These are phyloP conservation scores for Cyphomyrus discorhynchus DNA, from an alignment of 2,113 vertebrate species.

Conservation along the genomic window DNA sequence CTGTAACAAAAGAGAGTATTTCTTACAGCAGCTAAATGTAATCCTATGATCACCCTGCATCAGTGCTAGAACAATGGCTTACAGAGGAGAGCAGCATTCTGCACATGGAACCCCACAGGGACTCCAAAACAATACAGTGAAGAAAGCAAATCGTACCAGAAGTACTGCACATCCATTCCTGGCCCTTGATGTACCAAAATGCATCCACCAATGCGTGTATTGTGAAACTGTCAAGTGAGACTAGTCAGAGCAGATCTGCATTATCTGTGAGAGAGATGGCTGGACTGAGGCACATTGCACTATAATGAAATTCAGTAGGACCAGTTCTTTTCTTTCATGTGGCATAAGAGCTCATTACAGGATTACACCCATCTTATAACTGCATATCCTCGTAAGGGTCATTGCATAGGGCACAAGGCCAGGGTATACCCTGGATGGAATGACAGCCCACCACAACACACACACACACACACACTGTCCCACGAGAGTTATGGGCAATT, in stretches of 20 bases:
- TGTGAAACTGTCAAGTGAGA: neutral
- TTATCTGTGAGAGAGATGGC: neutral
- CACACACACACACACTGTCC: neutral
- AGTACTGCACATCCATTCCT: neutral
- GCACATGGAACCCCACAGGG: neutral
- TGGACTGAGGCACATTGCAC: neutral
- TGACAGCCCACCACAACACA: neutral
- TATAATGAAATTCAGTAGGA: neutral
- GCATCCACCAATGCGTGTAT: neutral
- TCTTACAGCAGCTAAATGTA: neutral
- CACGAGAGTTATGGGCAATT: neutral
- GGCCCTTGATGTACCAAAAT: neutral
- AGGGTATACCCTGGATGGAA: neutral
- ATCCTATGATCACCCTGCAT: neutral
- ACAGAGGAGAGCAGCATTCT: neutral
- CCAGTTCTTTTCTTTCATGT: neutral
- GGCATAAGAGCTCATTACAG: slow-evolving; percentile 1
- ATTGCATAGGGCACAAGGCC: neutral
- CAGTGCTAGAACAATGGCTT: neutral
- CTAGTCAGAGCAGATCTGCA: neutral
- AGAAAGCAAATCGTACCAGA: neutral
- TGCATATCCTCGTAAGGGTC: neutral
- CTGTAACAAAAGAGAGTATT: neutral
- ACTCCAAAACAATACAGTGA: neutral
- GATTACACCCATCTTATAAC: neutral